Evolutionary conservation across 1,140 invertebrate genomes (phyloP), one percentile per base, ranked within the genome.

Genomic region (Diachasmimorpha longicaudata): DNA sequence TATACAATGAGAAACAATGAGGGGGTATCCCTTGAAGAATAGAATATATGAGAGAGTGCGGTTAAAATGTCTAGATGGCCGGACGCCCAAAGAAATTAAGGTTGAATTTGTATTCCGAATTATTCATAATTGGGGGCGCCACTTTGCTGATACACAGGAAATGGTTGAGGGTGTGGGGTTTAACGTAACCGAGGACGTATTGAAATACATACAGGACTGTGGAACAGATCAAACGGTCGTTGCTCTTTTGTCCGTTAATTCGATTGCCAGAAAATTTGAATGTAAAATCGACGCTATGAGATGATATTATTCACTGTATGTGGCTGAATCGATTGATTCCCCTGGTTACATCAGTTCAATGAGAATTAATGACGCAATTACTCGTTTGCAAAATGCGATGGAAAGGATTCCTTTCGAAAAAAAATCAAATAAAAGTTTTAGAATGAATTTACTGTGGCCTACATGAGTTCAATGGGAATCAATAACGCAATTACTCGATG

Each of bases 191-290:
- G 39, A 25, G 52, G 6, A 67, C 16, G 70, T 31, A 36, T 14
- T 25, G 36, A 19, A 14, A 58, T 66, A 31, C 16, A 67, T 36
- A 63, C 6, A 52, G 52, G 75, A 63, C 69, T 70, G 81, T 79
- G 76, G 79, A 76, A 81, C 79, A 79, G 86, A 87, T 87, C 87
- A 88, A 88, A 88, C 86, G 86, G 79, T 80, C 81, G 80, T 74
- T 83, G 81, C 81, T 83, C 87, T 87, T 88, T 84, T 86, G 81
- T 84, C 78, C 81, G 79, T 82, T 87, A 88, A 88, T 87, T 87
- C 79, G 81, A 87, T 87, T 86, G 85, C 80, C 78, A 74, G 58
- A 72, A 83, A 86, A 88, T 88, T 88, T 88, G 84, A 88, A 88
- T 87, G 82, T 82, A 73, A 87, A 87, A 86, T 88, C 80, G 78